Conservation (phyloP, 1,140 invertebrate genomes). For the Zeugodacus cucurbitae region DNA sequence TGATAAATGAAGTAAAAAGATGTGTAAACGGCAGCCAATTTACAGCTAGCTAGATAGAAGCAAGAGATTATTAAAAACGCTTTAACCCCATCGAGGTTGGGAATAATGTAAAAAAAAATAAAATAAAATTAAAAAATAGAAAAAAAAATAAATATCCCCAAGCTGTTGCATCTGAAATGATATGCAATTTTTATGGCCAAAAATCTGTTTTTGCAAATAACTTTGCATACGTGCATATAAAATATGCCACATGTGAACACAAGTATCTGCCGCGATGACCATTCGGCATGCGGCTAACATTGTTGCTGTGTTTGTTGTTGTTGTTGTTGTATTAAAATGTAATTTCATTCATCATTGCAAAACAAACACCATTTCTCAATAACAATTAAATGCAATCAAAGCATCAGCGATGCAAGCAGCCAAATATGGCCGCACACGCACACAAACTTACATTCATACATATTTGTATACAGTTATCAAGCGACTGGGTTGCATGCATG, state of each 20-base stretch:
- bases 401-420: not conserved
- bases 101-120: not conserved
- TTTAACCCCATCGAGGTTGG: not conserved
- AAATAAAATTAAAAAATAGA: not conserved
- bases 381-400: constrained; percentile 37
- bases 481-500: not conserved
- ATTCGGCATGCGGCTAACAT: not conserved
- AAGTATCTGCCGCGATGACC: no score
- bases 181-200: not conserved
- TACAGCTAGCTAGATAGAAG: not conserved
- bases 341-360: constrained; percentile 31
- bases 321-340: not conserved
- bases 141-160: not conserved
- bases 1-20: not conserved
- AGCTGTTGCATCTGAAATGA: not conserved
- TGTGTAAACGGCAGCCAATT: not conserved
- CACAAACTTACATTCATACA: not conserved
- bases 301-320: not conserved
- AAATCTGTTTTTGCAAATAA: not conserved
- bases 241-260: no score
- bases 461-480: not conserved
- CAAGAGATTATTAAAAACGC: not conserved
- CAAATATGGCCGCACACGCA: not conserved
- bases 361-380: constrained; percentile 34
- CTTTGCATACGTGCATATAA: not conserved